These are phyloP conservation scores for Dicroscelio sp. DNA, from an alignment of 2,888 invertebrate genomes.

Conservation along the genomic window DNA sequence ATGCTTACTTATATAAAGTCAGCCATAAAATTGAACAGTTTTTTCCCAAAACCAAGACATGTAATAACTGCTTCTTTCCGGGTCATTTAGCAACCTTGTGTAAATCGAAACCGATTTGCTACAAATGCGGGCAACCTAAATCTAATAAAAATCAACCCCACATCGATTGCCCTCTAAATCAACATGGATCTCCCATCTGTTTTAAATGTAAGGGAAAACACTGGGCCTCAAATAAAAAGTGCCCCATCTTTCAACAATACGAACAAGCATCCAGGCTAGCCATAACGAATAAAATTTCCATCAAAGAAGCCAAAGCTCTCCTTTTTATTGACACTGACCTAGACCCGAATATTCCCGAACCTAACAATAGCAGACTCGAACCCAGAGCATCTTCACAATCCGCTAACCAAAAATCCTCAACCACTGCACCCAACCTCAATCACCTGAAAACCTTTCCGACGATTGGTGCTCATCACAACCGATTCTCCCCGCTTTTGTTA, in stretches of 20 bases:
- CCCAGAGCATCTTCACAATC: too few species aligned
- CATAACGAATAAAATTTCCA: constrained; percentile 6
- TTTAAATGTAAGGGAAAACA: background rate
- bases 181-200: background rate
- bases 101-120: background rate
- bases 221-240: background rate
- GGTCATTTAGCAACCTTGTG: background rate
- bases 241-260: background rate
- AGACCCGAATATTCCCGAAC: too few species aligned
- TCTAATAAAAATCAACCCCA: background rate
- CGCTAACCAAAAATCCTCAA: too few species aligned
- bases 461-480: too few species aligned
- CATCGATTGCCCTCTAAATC: background rate
- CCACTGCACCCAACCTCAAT: too few species aligned
- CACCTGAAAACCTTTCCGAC: too few species aligned
- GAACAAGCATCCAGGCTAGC: background rate
- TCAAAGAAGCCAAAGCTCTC: constrained; percentile 10
- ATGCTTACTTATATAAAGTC: background rate
- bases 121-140: background rate
- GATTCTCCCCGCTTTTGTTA: too few species aligned
- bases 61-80: constrained; percentile 1
- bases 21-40: background rate
- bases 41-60: background rate
- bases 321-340: too few species aligned
- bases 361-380: too few species aligned